These are phyloP conservation scores for Palloptera scutellata DNA, from an alignment of 2,888 invertebrate genomes.

Conservation along the genomic window DNA sequence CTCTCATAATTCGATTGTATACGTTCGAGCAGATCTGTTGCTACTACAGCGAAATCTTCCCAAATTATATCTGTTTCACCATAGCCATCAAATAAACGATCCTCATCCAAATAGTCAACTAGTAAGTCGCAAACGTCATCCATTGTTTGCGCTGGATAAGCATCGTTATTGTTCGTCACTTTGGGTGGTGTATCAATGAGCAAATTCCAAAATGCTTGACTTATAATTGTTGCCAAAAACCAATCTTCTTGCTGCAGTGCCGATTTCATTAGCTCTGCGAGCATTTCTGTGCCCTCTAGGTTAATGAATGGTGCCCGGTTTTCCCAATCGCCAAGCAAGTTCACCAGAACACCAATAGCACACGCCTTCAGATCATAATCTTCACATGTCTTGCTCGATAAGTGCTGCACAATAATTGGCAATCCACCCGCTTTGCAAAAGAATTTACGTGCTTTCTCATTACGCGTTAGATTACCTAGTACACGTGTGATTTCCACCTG, in stretches of 20 bases:
- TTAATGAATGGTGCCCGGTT: conserved; percentile 67
- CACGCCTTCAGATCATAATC: conserved; percentile 77
- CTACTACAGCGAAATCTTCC: conserved; percentile 80
- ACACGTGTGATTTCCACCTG: conserved; percentile 78
- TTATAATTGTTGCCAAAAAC: conserved; percentile 76
- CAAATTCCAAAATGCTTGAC: conserved; percentile 79
- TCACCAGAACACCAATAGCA: conserved; percentile 83
- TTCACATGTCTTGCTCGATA: conserved; percentile 33
- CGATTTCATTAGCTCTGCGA: conserved; percentile 68
- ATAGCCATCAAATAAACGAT: conserved; percentile 64
- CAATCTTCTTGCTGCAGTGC: conserved; percentile 71
- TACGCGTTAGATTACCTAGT: conserved; percentile 82
- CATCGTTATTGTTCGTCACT: conserved; percentile 52
- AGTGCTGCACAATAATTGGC: conserved; percentile 65
- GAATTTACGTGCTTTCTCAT: conserved; percentile 71
- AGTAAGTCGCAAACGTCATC: conserved; percentile 67
- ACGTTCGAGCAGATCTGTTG: conserved; percentile 74
- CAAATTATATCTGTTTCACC: conserved; percentile 65
- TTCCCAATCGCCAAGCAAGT: conserved; percentile 73
- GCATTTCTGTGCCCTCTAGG: conserved; percentile 66
- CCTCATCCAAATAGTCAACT: conserved; percentile 70
- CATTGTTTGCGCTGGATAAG: conserved; percentile 66
- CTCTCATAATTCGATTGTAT: conserved; percentile 58
- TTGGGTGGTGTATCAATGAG: conserved; percentile 68
- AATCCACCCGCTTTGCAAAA: conserved; percentile 75